Evolutionary conservation across 2,113 vertebrate species (phyloP).

Genomic region (Elanoides forficatus): DNA sequence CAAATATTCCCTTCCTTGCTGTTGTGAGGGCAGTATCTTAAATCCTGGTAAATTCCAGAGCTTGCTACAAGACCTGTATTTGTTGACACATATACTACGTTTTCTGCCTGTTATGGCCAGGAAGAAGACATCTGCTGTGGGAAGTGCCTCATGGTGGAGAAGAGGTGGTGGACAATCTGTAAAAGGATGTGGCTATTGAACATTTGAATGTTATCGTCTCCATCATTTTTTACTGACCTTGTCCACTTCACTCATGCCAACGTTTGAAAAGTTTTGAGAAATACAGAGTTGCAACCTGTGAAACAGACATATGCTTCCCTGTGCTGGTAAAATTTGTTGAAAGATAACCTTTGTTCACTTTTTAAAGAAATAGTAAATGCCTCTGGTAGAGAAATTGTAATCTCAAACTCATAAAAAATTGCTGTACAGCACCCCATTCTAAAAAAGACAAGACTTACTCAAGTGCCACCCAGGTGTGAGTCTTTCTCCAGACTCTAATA

Average conservation of each 20-base stretch:
- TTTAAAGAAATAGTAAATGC: not conserved
- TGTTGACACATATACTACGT: not conserved
- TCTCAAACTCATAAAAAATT: not conserved
- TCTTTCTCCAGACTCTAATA: not conserved
- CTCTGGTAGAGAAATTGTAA: not conserved
- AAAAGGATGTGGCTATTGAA: not conserved
- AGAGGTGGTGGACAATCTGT: not conserved
- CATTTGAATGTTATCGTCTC: not conserved
- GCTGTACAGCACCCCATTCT: not conserved
- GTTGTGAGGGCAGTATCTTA: not conserved
- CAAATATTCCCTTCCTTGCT: not conserved
- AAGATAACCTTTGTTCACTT: not conserved
- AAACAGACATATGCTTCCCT: not conserved
- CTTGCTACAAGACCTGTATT: not conserved
- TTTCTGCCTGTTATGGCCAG: not conserved
- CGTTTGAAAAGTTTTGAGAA: not conserved
- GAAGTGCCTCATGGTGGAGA: not conserved
- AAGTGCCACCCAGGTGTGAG: not conserved
- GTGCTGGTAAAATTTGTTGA: not conserved
- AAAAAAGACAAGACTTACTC: not conserved
- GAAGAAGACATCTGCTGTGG: not conserved
- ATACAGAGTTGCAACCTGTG: not conserved
- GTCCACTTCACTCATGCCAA: not conserved
- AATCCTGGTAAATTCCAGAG: not conserved
- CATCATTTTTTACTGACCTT: not conserved